Conservation (phyloP, 2,888 invertebrate genomes). For the Rhopalosiphum nymphaeae region DNA sequence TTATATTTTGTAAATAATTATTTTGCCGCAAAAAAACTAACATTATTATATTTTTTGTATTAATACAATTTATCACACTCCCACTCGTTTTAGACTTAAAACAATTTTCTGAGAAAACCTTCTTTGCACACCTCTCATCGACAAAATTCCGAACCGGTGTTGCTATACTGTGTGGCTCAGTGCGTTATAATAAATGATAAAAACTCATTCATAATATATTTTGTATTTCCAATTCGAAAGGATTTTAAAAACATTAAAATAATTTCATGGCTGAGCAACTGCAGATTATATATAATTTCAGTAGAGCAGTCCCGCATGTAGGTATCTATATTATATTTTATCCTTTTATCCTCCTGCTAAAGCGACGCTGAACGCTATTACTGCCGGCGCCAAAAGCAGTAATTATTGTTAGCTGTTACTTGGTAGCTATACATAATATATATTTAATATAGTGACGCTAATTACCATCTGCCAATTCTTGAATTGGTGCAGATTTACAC, state of each 20-base stretch:
- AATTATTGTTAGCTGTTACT: neutral
- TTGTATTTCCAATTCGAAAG: neutral
- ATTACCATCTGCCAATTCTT: neutral
- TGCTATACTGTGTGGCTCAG: neutral
- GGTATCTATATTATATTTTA: neutral
- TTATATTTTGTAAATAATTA: neutral
- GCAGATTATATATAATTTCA: neutral
- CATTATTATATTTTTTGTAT: neutral
- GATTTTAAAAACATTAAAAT: neutral
- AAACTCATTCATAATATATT: neutral
- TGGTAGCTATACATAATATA: neutral
- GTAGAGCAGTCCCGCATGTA: neutral
- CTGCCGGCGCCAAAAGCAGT: neutral
- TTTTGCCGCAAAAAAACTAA: neutral
- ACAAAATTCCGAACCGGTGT: neutral
- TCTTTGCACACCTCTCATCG: neutral
- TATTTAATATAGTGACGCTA: neutral
- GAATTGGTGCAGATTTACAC: neutral
- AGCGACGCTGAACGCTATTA: neutral
- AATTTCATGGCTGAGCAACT: neutral
- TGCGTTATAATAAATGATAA: neutral
- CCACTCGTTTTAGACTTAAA: neutral
- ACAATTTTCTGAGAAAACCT: neutral
- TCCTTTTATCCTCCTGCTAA: neutral
- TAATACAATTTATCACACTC: neutral